phyloP scores from a whole-genome alignment of 2,888 invertebrate species.

The Entomobrya proxima region DNA sequence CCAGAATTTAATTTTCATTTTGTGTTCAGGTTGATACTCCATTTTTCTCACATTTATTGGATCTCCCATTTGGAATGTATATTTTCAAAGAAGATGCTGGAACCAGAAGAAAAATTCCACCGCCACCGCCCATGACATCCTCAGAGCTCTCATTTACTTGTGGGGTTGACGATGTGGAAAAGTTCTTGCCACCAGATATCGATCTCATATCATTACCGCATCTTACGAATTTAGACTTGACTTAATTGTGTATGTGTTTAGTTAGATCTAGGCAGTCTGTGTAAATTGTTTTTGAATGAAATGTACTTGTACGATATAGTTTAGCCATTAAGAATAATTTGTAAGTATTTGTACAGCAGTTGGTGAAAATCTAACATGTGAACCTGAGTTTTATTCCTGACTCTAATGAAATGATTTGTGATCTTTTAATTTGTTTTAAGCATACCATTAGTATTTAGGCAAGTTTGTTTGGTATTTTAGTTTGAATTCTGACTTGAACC shows the following conservation, averaged over 20 bases:
- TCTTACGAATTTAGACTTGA: slow-evolving; percentile 73
- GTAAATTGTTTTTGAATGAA: no score
- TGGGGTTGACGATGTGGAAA: slow-evolving; percentile 74
- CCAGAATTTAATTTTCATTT: slow-evolving; percentile 22
- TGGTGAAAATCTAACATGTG: not conserved
- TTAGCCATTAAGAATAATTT: no score
- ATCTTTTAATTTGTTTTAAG: not conserved
- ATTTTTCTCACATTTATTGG: slow-evolving; percentile 74
- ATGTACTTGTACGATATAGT: no score
- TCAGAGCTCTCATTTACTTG: slow-evolving; percentile 73
- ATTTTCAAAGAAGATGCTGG: slow-evolving; percentile 74
- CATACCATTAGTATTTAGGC: no score
- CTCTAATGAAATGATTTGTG: not conserved
- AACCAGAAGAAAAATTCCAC: slow-evolving; percentile 59
- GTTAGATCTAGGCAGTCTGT: no score
- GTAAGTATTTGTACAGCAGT: no score
- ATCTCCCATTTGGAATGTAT: slow-evolving; percentile 75
- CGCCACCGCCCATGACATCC: slow-evolving; percentile 71
- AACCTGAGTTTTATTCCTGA: not conserved
- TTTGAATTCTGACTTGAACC: no score
- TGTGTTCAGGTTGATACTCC: slow-evolving; percentile 74
- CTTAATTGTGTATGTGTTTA: slow-evolving; percentile 5
- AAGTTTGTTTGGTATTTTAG: no score
- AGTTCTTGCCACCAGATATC: slow-evolving; percentile 73
- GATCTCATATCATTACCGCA: slow-evolving; percentile 74